These are phyloP conservation scores for Syngnathoides biaculeatus DNA, from an alignment of 2,113 vertebrate species.

Conservation along the genomic window DNA sequence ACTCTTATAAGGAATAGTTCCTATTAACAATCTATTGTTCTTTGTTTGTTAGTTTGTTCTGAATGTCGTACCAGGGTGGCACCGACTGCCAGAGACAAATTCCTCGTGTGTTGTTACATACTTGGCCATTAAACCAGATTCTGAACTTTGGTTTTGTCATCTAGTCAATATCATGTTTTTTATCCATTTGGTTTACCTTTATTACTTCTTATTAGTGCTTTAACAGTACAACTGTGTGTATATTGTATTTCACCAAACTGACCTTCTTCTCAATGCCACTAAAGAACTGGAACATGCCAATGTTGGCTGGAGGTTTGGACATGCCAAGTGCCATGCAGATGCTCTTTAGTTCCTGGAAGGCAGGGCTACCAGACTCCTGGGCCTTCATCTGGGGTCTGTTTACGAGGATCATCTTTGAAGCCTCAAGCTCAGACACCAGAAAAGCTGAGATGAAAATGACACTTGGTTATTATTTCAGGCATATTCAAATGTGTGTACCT, in stretches of 20 bases:
- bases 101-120: too few species aligned
- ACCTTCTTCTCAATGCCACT: conserved; percentile 99
- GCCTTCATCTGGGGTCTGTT: conserved; percentile 83
- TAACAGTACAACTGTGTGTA: not conserved
- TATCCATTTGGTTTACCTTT: not conserved
- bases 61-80: too few species aligned
- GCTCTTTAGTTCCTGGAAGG: conserved; percentile 92
- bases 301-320: conserved; percentile 97
- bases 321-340: conserved; percentile 95
- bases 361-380: conserved; percentile 84
- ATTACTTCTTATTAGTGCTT: not conserved
- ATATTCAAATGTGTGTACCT: not conserved
- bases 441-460: conserved; percentile 77
- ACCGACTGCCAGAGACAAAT: too few species aligned
- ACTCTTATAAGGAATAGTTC: too few species aligned
- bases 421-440: conserved; percentile 96
- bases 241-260: conserved; percentile 6
- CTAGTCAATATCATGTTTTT: too few species aligned
- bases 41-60: too few species aligned
- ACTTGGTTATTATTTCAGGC: not conserved
- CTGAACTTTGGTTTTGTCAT: too few species aligned
- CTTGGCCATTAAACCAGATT: too few species aligned
- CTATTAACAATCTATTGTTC: too few species aligned
- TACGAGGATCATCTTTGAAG: conserved; percentile 89
- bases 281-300: conserved; percentile 99